Base-by-base conservation (phyloP, 1,140 invertebrate species). In the Halictus rubicundus region DNA sequence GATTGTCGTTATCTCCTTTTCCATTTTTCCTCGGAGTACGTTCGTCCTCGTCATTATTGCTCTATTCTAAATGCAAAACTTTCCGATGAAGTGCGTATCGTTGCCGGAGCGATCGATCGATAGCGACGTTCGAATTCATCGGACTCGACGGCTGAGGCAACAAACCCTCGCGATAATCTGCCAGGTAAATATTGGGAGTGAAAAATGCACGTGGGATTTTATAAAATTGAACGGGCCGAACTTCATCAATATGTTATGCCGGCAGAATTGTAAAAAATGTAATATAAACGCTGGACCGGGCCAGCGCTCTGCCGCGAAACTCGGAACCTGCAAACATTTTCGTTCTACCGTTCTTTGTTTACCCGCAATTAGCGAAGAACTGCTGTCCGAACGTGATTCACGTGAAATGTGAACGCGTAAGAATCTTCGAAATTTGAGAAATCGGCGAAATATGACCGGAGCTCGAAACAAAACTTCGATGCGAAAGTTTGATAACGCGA, bases 71-170 rank as follows among this genome's bases (percentile, higher is more conserved):
- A 32, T n/a, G 7, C 19, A 9, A 70, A 23, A 39, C 23, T 16
- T 63, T 63, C n/a, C 27, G 9, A 46, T n/a, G 59, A 27, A n/a
- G 32, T 6, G 8, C n/a, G 7, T 14, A 16, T 1, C 14, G 27
- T 19, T n/a, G 14, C 19, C 12, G 19, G 9, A 12, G 25, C n/a
- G 21, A 8, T 12, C 8, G 37, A 66, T 32, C 14, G n/a, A 57
- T 57, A 57, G 5, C 54, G 19, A 8, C 54, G 54, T 9, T 57
- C 54, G 37, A 49, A 77, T 69, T 68, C 52, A 61, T 78, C 46
- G 57, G 54, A 39, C 16, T 10, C 7, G n/a, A 21, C 16, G 25
- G 21, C 68, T 71, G 68, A 71, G 46, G 42, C 23, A 64, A 78
- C 60, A 69, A 46, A 14, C 19, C 9, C 21, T 0, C 16, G 3